phyloP scores from a whole-genome alignment of 1,140 invertebrate genomes.

The Agraylea sexmaculata region DNA sequence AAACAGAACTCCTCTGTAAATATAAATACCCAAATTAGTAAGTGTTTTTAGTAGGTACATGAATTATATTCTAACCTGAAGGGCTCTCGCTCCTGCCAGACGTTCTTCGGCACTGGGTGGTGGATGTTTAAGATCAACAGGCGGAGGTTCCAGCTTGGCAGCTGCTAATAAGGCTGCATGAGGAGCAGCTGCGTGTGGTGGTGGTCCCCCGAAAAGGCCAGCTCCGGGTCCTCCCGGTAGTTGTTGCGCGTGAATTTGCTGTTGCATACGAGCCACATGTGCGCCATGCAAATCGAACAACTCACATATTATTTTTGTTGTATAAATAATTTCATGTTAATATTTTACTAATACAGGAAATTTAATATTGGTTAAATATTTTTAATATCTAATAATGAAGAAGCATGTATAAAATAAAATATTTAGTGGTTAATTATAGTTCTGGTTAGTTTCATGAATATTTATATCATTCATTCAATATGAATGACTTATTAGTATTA shows the following conservation, averaged over 20 bases:
- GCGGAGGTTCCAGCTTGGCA: constrained; percentile 13
- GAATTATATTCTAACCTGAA: constrained; percentile 14
- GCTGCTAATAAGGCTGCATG: constrained; percentile 30
- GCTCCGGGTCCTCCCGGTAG: constrained; percentile 24
- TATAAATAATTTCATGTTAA: no score
- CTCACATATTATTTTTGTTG: constrained; percentile 11
- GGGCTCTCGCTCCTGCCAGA: constrained; percentile 14
- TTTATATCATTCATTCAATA: no score
- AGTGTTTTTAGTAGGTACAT: no score
- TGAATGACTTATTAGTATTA: no score
- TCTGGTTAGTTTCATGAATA: no score
- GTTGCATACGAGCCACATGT: constrained; percentile 27
- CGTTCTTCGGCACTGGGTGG: constrained; percentile 11
- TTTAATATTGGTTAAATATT: no score
- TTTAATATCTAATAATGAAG: no score
- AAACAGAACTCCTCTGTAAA: constrained; percentile 65
- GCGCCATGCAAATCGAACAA: constrained; percentile 17
- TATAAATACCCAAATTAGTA: constrained; percentile 14
- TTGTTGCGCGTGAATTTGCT: constrained; percentile 41
- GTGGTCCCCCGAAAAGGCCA: constrained; percentile 19
- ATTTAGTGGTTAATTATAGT: no score
- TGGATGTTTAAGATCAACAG: neutral
- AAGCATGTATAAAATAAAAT: no score
- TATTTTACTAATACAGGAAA: no score
- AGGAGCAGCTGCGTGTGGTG: constrained; percentile 27